Conservation (phyloP, 2,113 vertebrate species). For the Semnopithecus entellus region DNA sequence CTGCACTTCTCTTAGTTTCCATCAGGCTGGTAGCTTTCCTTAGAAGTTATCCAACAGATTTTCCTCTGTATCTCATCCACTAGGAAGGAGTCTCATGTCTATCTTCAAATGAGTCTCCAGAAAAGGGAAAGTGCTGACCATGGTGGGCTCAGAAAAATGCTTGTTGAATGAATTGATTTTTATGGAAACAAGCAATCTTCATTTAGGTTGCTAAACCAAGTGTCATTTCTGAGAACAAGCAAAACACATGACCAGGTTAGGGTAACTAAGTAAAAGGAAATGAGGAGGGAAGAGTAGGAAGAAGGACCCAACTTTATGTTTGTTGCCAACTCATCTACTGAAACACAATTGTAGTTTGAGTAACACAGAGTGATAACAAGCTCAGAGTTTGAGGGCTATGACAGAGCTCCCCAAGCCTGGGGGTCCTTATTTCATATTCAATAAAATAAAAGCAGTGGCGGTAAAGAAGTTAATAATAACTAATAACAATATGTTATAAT, state of each 20-base stretch:
- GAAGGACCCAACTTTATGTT: neutral
- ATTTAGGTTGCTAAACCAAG: neutral
- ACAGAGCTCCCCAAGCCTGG: neutral
- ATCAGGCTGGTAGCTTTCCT: neutral
- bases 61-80: neutral
- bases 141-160: neutral
- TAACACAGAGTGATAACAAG: neutral
- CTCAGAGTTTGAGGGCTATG: neutral
- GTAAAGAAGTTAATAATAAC: neutral
- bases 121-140: neutral
- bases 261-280: neutral
- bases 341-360: neutral
- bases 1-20: neutral
- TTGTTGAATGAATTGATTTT: neutral
- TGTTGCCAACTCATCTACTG: neutral
- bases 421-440: neutral
- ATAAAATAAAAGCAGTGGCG: slow-evolving; percentile 36
- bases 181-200: neutral
- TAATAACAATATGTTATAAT: neutral
- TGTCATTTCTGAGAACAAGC: neutral
- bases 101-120: neutral
- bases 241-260: neutral
- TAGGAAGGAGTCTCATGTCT: no score
- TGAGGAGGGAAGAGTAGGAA: neutral
- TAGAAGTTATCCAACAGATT: neutral